Conservation (phyloP, 2,113 vertebrate species). For the Notechis scutatus region DNA sequence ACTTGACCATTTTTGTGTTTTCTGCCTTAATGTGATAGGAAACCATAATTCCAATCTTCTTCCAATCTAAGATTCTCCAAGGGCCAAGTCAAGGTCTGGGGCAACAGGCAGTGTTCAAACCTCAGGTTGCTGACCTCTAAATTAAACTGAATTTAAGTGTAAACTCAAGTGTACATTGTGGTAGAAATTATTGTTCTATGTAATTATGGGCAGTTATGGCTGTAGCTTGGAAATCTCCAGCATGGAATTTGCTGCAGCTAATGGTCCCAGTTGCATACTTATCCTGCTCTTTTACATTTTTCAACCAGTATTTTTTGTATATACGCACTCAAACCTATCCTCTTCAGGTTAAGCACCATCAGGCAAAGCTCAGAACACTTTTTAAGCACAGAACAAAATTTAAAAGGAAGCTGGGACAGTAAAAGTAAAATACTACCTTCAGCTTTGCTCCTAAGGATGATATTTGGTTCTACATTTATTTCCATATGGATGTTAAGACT, state of each 20-base stretch:
- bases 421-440: background rate
- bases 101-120: background rate
- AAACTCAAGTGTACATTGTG: background rate
- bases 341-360: background rate
- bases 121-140: background rate
- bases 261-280: background rate
- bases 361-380: background rate
- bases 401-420: background rate
- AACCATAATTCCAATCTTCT: background rate
- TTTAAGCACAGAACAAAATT: background rate
- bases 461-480: background rate
- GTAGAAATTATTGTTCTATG: background rate
- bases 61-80: background rate
- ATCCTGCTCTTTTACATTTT: background rate
- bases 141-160: background rate
- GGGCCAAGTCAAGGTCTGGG: background rate
- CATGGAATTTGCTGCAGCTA: background rate
- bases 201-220: background rate
- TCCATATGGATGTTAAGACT: background rate
- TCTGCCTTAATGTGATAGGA: background rate
- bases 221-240: slow-evolving; percentile 10
- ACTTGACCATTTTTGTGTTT: background rate
- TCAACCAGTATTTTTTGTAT: background rate
- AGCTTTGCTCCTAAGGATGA: background rate
- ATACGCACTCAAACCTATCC: background rate